phyloP scores from a whole-genome alignment of 2,797 vertebrate species.

The Sternotherus odoratus region DNA sequence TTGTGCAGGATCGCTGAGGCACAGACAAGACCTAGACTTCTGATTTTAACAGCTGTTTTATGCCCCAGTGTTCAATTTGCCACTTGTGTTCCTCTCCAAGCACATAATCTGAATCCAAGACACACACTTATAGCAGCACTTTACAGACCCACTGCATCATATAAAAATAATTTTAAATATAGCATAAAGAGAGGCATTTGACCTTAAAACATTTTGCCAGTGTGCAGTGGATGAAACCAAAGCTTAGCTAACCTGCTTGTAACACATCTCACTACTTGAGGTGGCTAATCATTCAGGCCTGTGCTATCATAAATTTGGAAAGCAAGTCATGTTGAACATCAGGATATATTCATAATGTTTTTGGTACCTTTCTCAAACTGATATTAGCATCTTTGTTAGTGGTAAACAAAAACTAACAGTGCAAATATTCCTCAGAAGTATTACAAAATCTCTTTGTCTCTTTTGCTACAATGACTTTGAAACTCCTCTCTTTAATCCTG shows the following conservation, averaged over 20 bases:
- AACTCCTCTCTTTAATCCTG: neutral
- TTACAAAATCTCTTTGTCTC: neutral
- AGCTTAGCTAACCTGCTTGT: slow-evolving; percentile 21
- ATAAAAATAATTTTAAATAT: neutral
- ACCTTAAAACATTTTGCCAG: slow-evolving; percentile 20
- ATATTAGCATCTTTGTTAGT: slow-evolving; percentile 41
- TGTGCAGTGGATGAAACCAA: neutral
- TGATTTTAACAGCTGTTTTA: slow-evolving; percentile 21
- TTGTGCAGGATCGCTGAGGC: neutral
- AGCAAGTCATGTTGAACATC: neutral
- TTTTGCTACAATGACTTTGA: neutral
- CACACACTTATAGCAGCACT: neutral
- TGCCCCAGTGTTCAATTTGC: neutral
- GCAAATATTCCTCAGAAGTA: slow-evolving; percentile 8
- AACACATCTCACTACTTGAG: slow-evolving; percentile 32
- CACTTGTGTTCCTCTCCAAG: neutral
- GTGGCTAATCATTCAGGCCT: neutral
- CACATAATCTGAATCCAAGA: neutral
- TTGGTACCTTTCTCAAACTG: slow-evolving; percentile 50
- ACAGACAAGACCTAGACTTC: neutral
- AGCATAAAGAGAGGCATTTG: slow-evolving; percentile 25
- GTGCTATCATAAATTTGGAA: slow-evolving; percentile 38
- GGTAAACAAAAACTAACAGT: slow-evolving; percentile 35
- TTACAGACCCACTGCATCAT: neutral
- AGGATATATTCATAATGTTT: slow-evolving; percentile 41